A percentile compares a stretch with the other conserved stretches of the same genome.
These are phyloP conservation scores for Crepidodera aurea DNA, from an alignment of 2,888 invertebrate species.

Conservation along the genomic window DNA sequence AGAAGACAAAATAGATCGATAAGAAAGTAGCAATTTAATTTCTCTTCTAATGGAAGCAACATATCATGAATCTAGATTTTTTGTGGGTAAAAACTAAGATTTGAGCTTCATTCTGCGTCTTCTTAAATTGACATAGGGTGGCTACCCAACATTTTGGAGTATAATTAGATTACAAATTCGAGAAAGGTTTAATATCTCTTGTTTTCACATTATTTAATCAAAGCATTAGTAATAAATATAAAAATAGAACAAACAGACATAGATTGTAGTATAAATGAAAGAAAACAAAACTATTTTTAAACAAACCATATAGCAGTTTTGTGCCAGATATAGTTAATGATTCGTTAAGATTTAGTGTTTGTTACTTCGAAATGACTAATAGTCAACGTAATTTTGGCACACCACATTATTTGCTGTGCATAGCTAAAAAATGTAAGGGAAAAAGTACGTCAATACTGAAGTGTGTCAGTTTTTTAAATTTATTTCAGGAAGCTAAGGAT, in stretches of 20 bases:
- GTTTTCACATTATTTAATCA: background rate
- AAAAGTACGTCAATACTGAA: constrained; percentile 1
- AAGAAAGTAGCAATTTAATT: too few species aligned
- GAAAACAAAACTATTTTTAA: background rate
- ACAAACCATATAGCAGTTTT: constrained; percentile 1
- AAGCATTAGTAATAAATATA: background rate
- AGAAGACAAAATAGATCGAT: too few species aligned
- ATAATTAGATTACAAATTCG: too few species aligned
- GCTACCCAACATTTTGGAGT: too few species aligned
- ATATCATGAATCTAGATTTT: too few species aligned
- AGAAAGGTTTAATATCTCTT: too few species aligned
- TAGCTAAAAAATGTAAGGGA: constrained; percentile 6
- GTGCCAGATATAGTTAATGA: constrained; percentile 7
- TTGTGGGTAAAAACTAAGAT: too few species aligned
- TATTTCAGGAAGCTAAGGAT: background rate
- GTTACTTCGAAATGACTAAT: constrained; percentile 4
- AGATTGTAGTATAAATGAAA: background rate
- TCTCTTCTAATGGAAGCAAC: too few species aligned
- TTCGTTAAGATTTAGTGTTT: background rate
- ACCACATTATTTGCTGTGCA: background rate
- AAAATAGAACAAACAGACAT: background rate
- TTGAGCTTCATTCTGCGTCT: too few species aligned
- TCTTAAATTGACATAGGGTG: too few species aligned
- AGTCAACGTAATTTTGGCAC: constrained; percentile 9
- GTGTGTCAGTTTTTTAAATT: background rate